Base-by-base conservation (phyloP, 1,140 invertebrate species). In the Drosophila persimilis region DNA sequence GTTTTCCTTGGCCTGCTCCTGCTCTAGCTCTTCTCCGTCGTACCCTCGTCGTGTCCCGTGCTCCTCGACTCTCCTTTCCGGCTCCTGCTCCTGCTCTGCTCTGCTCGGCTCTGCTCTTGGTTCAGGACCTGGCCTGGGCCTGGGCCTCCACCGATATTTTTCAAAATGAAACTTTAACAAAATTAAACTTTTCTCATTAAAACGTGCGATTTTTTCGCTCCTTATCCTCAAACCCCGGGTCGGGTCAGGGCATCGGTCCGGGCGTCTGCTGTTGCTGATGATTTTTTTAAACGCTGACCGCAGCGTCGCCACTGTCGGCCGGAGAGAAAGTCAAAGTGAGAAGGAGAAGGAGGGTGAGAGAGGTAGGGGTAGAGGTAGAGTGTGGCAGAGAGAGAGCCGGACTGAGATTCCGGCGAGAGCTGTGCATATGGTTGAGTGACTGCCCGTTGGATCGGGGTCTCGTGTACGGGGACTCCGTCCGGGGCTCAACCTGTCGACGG, bases 131-230 rank as follows among this genome's bases (percentile, higher is more conserved):
- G 43, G 35, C 35, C 43, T 35, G 26, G 51, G 20, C 50, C 41
- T 67, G 69, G 56, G 74, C 62, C 75, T 66, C 83, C 69, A 65
- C 83, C 76, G 83, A 88, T 86, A 88, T 88, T 89, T 85, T 88
- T 79, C 76, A 79, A 90, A 90, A 90, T 78, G 88, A 90, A 90
- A 90, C 74, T 90, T 90, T 90, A 89, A 90, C 81, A 78, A 86
- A 89, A 90, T 90, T 90, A 90, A 90, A 90, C 89, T 90, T 90
- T 90, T 90, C 89, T 90, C 89, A 90, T 90, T 90, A 90, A 90
- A 90, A 90, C 89, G 85, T 89, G 89, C 84, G 72, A 89, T 89
- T 80, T 85, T 79, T 81, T 77, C 65, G n/a, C 43, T 54, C 20
- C 45, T 56, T 52, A 50, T 53, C 44, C 67, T 48, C 45, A 35